Percentiles rank a stretch among this genome's conserved stretches.
Evolutionary conservation across 1,140 invertebrate genomes (phyloP).

Genomic region (Probaryconus sp.): DNA sequence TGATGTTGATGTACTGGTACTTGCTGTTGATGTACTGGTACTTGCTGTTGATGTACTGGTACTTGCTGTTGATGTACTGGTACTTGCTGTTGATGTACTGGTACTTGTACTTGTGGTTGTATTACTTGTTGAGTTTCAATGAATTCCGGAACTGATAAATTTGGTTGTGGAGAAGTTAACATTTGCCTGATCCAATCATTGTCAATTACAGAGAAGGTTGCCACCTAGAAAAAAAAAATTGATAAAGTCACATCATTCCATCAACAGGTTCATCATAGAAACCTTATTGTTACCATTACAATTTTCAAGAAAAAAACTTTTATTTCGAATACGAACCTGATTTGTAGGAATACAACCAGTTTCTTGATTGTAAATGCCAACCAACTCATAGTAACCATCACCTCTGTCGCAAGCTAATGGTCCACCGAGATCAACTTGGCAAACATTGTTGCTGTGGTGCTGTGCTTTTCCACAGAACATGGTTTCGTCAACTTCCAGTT

Average conservation of each 20-base stretch:
- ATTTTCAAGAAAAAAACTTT: no score
- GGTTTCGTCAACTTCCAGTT: conserved; percentile 62
- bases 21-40: no score
- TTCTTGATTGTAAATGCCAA: conserved; percentile 87
- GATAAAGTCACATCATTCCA: not conserved
- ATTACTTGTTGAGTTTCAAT: conserved; percentile 2
- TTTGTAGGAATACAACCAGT: conserved; percentile 79
- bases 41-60: no score
- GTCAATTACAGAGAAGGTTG: conserved; percentile 71
- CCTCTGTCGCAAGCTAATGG: conserved; percentile 87
- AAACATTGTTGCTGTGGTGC: conserved; percentile 70
- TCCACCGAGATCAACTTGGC: conserved; percentile 86
- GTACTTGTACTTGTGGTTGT: no score
- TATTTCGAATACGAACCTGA: conserved; percentile 66
- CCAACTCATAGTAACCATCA: conserved; percentile 83
- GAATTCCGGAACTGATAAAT: conserved; percentile 18
- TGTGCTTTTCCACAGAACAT: conserved; percentile 70
- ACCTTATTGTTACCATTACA: no score
- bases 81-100: no score
- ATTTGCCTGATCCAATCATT: conserved; percentile 70
- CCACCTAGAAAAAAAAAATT: conserved; percentile 64
- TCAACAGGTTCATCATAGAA: no score
- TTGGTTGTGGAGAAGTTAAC: conserved; percentile 47
- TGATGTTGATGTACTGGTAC: no score
- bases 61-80: no score